Evolutionary conservation across 1,140 invertebrate genomes (phyloP).

Genomic region (Listronotus oregonensis): DNA sequence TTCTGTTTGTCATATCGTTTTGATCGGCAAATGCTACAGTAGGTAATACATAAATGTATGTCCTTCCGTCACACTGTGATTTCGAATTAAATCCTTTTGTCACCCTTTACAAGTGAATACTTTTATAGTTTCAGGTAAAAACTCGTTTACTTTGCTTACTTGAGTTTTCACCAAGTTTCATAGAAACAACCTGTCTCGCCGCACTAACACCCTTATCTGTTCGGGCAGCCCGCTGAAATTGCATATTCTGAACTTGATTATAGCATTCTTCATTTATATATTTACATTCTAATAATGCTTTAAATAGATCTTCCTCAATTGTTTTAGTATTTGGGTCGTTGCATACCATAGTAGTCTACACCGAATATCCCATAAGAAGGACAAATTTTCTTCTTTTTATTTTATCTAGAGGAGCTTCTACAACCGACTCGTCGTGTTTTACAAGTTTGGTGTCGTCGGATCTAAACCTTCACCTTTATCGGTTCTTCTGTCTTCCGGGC

Average conservation of each 20-base stretch:
- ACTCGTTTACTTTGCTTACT: constrained; percentile 76
- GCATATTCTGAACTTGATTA: constrained; percentile 74
- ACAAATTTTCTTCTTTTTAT: constrained; percentile 82
- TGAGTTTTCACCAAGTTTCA: constrained; percentile 82
- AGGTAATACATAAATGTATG: constrained; percentile 92
- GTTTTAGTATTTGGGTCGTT: constrained; percentile 81
- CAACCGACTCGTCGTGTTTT: constrained; percentile 38
- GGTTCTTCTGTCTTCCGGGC: constrained; percentile 63
- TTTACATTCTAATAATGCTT: constrained; percentile 77
- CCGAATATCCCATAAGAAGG: constrained; percentile 89
- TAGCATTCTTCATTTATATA: constrained; percentile 80
- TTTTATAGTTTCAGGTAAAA: constrained; percentile 84
- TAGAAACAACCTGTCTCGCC: constrained; percentile 86
- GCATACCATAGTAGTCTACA: constrained; percentile 92
- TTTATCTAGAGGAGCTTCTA: constrained; percentile 60
- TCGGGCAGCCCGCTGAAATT: constrained; percentile 93
- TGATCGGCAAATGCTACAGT: constrained; percentile 84
- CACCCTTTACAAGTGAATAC: constrained; percentile 82
- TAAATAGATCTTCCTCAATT: constrained; percentile 89
- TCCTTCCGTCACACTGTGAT: constrained; percentile 84
- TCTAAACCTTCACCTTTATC: constrained; percentile 56
- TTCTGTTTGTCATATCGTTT: constrained; percentile 60
- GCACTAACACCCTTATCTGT: constrained; percentile 98
- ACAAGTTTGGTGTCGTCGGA: constrained; percentile 44
- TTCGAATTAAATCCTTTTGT: constrained; percentile 96